Percentiles rank a stretch among this genome's conserved stretches.
Evolutionary conservation across 92 coral and sea anemone genomes (phyloP).

Genomic region (Phenganax subtilis): DNA sequence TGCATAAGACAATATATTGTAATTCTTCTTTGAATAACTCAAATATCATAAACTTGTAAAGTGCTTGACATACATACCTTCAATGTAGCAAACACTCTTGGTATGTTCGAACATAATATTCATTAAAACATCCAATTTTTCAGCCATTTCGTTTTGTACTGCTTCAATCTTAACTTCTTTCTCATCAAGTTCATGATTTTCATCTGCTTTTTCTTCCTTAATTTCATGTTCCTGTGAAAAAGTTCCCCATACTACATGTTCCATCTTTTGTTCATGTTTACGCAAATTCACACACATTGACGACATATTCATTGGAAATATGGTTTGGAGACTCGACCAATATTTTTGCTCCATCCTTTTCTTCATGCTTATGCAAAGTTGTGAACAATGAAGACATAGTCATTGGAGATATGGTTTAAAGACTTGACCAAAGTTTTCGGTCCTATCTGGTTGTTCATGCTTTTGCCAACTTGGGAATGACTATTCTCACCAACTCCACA

Average conservation of each 20-base stretch:
- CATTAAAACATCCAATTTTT: constrained; percentile 75
- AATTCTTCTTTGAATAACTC: no score
- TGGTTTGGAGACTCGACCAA: not conserved
- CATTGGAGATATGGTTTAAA: no score
- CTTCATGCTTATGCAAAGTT: no score
- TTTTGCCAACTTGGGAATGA: no score
- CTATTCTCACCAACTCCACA: constrained; percentile 68
- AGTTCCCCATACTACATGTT: not conserved
- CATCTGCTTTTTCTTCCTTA: constrained; percentile 35
- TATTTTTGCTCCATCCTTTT: not conserved
- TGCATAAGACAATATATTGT: no score
- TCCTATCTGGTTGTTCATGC: no score
- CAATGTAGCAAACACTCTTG: constrained; percentile 56
- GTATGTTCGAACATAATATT: constrained; percentile 55
- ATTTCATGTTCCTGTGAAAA: not conserved
- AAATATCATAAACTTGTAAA: not conserved
- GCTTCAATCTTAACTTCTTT: constrained; percentile 22
- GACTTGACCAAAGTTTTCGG: no score
- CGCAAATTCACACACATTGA: no score
- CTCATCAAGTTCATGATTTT: not conserved
- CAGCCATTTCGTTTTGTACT: constrained; percentile 83
- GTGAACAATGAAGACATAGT: no score
- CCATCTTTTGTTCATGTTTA: not conserved
- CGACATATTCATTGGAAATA: no score
- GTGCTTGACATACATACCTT: constrained; percentile 53